Evolutionary conservation across 2,113 vertebrate species (phyloP).

Genomic region (Erinaceus europaeus): DNA sequence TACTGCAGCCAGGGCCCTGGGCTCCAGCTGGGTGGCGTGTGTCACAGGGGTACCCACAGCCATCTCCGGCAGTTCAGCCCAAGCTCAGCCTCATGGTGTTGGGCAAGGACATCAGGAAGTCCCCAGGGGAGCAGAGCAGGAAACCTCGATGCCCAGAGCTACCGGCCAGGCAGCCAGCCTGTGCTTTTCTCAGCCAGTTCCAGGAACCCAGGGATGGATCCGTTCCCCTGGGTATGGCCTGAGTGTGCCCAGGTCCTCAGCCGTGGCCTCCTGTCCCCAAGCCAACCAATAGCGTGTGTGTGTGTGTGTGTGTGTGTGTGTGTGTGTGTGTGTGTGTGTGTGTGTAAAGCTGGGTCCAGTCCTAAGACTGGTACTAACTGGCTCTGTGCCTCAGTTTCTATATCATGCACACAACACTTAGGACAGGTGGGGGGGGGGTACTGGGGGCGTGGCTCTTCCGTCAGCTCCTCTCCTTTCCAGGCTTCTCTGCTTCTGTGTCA

Average conservation of each 20-base stretch:
- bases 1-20: neutral
- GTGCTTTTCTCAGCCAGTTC: neutral
- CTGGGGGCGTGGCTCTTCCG: too few relatives aligned
- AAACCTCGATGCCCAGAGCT: neutral
- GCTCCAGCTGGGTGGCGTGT: neutral
- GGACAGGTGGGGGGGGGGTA: too few relatives aligned
- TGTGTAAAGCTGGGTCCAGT: too few relatives aligned
- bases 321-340: too few relatives aligned
- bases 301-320: too few relatives aligned
- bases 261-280: slow-evolving; percentile 3
- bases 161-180: neutral
- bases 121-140: neutral
- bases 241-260: neutral
- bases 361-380: too few relatives aligned
- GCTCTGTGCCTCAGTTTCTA: slow-evolving; percentile 40
- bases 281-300: neutral
- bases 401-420: neutral
- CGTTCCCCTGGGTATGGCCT: neutral
- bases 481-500: neutral
- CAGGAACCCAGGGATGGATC: neutral
- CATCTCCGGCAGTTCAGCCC: neutral
- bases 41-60: too few relatives aligned
- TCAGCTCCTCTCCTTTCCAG: neutral
- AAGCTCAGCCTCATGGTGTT: neutral
- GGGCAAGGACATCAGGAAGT: neutral